Evolutionary conservation across 2,888 invertebrate genomes (phyloP).

Genomic region (Ariolimax columbianus): DNA sequence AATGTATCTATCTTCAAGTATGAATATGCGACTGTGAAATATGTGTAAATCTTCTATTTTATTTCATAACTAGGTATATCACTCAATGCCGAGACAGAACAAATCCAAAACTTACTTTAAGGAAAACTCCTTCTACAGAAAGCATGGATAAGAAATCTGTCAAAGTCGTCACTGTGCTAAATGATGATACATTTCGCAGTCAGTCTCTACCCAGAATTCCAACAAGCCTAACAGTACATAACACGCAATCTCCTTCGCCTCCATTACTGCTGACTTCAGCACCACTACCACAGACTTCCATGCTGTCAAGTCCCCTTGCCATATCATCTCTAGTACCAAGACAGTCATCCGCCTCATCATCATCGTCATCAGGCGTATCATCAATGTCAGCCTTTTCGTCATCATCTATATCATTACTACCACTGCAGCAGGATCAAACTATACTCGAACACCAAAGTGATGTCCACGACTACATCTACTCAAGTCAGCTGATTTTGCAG

Average conservation of each 20-base stretch:
- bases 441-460: slow-evolving; percentile 2
- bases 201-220: slow-evolving; percentile 39
- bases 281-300: not conserved
- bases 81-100: slow-evolving; percentile 51
- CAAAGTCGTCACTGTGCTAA: not conserved
- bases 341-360: slow-evolving; percentile 47
- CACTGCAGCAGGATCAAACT: not conserved
- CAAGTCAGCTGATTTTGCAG: slow-evolving; percentile 48
- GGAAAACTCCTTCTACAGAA: slow-evolving; percentile 14
- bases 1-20: too few relatives aligned
- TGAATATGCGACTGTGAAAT: not conserved
- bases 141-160: not conserved
- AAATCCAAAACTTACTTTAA: slow-evolving; percentile 19
- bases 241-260: not conserved
- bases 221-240: not conserved
- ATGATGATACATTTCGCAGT: not conserved
- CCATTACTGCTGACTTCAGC: not conserved
- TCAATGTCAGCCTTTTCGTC: slow-evolving; percentile 17
- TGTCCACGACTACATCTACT: slow-evolving; percentile 15
- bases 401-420: not conserved
- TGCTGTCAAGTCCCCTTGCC: not conserved
- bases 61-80: slow-evolving; percentile 52
- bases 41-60: not conserved
- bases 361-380: slow-evolving; percentile 35
- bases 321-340: slow-evolving; percentile 30